A percentile compares a stretch with the other conserved stretches of the same genome.
Evolutionary conservation across 2,797 vertebrate species (phyloP).

Genomic region (Phyllotis vaccarum): DNA sequence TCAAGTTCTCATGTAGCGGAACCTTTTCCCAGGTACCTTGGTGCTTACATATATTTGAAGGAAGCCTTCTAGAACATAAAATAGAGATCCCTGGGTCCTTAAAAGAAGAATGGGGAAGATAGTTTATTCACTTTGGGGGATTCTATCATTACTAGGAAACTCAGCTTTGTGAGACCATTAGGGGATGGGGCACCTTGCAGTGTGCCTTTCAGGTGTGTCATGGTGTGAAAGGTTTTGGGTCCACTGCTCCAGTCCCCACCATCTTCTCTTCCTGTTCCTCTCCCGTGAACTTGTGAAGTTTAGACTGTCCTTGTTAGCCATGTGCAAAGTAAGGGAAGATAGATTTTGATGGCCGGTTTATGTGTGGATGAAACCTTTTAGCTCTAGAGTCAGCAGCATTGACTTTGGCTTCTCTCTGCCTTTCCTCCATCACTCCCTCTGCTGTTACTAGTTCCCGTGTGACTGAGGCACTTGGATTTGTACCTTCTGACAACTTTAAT

Average conservation of each 20-base stretch:
- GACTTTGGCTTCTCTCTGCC: conserved; percentile 48
- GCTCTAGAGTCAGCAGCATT: background rate
- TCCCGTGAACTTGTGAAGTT: background rate
- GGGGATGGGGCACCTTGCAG: background rate
- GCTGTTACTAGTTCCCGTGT: conserved; percentile 1
- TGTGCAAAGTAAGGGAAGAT: background rate
- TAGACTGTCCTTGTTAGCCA: background rate
- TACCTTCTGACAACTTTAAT: background rate
- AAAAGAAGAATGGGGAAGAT: conserved; percentile 5
- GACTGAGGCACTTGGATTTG: background rate
- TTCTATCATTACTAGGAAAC: background rate
- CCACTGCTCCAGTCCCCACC: background rate
- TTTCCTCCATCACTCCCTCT: background rate
- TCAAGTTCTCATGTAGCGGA: background rate
- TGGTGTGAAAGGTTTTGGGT: background rate
- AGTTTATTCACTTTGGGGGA: conserved; percentile 17
- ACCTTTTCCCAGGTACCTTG: conserved; percentile 6
- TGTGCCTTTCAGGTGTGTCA: background rate
- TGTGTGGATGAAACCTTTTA: background rate
- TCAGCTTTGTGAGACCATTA: background rate
- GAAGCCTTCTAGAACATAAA: conserved; percentile 56
- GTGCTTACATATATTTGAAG: conserved; percentile 60
- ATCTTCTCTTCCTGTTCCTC: background rate
- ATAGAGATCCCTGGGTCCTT: conserved; percentile 30
- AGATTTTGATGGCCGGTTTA: background rate